Evolutionary conservation across 1,140 invertebrate species (phyloP).

Genomic region (Idris sp.): DNA sequence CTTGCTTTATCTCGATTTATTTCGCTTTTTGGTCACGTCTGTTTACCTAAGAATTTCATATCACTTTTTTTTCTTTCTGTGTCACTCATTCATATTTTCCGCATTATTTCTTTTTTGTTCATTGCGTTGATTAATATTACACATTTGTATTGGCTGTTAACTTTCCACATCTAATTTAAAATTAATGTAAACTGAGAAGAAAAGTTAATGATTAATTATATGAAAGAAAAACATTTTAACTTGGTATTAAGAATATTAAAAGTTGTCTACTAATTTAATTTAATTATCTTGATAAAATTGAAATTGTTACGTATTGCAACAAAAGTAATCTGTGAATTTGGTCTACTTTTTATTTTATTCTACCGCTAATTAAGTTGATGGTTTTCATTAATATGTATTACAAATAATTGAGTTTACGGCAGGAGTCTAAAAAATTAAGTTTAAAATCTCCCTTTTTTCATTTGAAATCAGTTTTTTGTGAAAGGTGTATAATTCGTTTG

Average conservation of each 20-base stretch:
- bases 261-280: slow-evolving; percentile 32
- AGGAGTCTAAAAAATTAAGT: too few species aligned
- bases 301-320: not conserved
- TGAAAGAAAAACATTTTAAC: slow-evolving; percentile 14
- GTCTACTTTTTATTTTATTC: slow-evolving; percentile 9
- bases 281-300: slow-evolving; percentile 19
- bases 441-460: too few species aligned
- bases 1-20: slow-evolving; percentile 53
- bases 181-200: slow-evolving; percentile 9
- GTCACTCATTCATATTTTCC: slow-evolving; percentile 25
- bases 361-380: slow-evolving; percentile 17
- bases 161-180: slow-evolving; percentile 15
- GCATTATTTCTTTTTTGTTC: not conserved
- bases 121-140: slow-evolving; percentile 20
- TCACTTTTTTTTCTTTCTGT: slow-evolving; percentile 6
- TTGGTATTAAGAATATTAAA: slow-evolving; percentile 14
- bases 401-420: slow-evolving; percentile 21
- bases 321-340: slow-evolving; percentile 19
- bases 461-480: slow-evolving; percentile 2
- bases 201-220: slow-evolving; percentile 12
- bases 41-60: slow-evolving; percentile 37
- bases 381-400: slow-evolving; percentile 38
- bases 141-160: slow-evolving; percentile 11
- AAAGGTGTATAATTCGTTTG: not conserved
- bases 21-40: slow-evolving; percentile 44